Percentiles rank a stretch among this genome's conserved stretches.
Evolutionary conservation across 1,140 invertebrate species (phyloP).

Genomic region (Pomacea maculata): DNA sequence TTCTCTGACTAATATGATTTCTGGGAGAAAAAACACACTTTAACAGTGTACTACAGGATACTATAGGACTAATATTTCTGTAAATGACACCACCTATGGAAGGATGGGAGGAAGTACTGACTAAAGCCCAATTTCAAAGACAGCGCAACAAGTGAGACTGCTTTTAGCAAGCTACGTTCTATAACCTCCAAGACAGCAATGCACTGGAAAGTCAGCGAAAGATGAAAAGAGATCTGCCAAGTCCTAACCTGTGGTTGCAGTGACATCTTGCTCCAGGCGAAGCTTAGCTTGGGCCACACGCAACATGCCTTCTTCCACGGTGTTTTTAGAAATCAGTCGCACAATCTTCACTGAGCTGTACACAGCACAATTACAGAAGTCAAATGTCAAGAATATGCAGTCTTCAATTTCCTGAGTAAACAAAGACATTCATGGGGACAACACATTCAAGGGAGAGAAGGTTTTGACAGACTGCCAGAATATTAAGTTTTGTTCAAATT

Average conservation of each 20-base stretch:
- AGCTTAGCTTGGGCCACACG: constrained; percentile 90
- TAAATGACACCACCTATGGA: not conserved
- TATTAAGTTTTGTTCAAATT: too few relatives aligned
- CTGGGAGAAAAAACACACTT: too few relatives aligned
- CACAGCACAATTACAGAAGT: constrained; percentile 19
- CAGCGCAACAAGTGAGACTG: too few relatives aligned
- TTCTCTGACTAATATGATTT: too few relatives aligned
- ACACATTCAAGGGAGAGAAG: too few relatives aligned
- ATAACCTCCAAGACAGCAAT: too few relatives aligned
- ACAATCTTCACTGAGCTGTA: constrained; percentile 84
- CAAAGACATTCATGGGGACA: not conserved
- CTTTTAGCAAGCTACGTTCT: too few relatives aligned
- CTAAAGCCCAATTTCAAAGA: not conserved
- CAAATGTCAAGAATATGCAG: not conserved
- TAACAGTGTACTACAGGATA: too few relatives aligned
- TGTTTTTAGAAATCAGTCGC: constrained; percentile 83
- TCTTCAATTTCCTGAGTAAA: too few relatives aligned
- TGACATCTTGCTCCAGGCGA: constrained; percentile 90
- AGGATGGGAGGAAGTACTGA: too few relatives aligned
- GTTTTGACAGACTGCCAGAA: too few relatives aligned
- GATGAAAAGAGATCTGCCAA: not conserved
- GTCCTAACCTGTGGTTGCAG: constrained; percentile 55
- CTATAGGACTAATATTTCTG: not conserved
- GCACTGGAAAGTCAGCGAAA: not conserved
- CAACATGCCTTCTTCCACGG: constrained; percentile 93